These are phyloP conservation scores for Petrocephalus sullivani DNA, from an alignment of 2,797 vertebrate genomes.

Conservation along the genomic window DNA sequence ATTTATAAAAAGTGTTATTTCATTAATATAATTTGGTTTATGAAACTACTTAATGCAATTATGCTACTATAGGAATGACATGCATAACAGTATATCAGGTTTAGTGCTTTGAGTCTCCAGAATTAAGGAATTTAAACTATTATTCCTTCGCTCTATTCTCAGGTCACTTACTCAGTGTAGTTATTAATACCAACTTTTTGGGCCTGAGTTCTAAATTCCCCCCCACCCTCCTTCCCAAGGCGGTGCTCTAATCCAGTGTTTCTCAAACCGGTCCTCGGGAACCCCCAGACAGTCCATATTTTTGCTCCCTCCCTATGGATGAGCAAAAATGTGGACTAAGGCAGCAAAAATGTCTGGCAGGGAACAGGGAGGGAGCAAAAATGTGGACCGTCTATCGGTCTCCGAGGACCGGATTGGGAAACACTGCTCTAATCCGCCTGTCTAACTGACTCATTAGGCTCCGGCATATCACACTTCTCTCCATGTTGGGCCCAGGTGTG, in stretches of 20 bases:
- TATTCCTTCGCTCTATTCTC: neutral
- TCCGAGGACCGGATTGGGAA: neutral
- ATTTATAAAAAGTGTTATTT: no score
- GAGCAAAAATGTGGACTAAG: neutral
- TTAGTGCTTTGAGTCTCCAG: neutral
- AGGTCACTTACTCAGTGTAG: neutral
- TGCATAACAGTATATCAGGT: neutral
- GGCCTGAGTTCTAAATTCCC: neutral
- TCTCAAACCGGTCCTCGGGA: neutral
- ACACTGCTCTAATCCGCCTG: neutral
- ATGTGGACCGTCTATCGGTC: neutral
- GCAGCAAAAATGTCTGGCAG: neutral
- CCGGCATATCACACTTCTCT: conserved; percentile 10
- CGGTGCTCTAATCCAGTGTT: neutral
- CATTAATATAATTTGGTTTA: no score
- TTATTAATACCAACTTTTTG: neutral
- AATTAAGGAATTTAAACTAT: no score
- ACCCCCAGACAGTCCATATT: neutral
- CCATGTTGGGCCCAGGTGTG: conserved; percentile 23
- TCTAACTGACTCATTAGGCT: conserved; percentile 8
- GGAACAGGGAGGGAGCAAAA: neutral
- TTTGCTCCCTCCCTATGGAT: neutral
- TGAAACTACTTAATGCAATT: no score
- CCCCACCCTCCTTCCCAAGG: neutral
- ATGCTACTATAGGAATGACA: neutral